Conservation (phyloP, 64 coral and sea anemone species). For the Cladopsammia gracilis region DNA sequence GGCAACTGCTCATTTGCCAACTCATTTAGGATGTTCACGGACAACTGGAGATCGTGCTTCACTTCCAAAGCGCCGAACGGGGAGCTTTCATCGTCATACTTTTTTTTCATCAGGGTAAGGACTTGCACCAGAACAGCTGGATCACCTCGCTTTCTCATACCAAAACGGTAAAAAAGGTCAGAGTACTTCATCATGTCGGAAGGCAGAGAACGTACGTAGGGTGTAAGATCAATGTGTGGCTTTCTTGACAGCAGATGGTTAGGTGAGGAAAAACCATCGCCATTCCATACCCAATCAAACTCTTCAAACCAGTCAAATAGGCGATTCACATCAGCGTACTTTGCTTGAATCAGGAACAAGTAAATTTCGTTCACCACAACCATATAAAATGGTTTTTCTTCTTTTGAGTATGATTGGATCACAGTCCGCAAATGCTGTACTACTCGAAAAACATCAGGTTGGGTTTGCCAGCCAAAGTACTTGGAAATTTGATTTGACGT, state of each 20-base stretch:
- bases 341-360: not conserved
- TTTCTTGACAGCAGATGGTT: conserved; percentile 59
- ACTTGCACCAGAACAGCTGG: conserved; percentile 67
- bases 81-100: conserved; percentile 1
- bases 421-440: conserved; percentile 69
- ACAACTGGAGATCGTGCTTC: conserved; percentile 78
- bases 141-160: conserved; percentile 68
- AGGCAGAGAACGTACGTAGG: conserved; percentile 70
- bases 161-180: conserved; percentile 44
- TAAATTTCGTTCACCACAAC: conserved; percentile 46
- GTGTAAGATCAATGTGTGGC: conserved; percentile 62
- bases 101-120: conserved; percentile 72
- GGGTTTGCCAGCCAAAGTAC: conserved; percentile 68
- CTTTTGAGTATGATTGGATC: conserved; percentile 27
- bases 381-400: conserved; percentile 75
- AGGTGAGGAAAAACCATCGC: conserved; percentile 83
- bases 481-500: conserved; percentile 19
- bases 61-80: not conserved
- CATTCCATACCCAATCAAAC: conserved; percentile 91
- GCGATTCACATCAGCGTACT: not conserved
- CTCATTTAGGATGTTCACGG: conserved; percentile 80
- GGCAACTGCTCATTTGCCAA: conserved; percentile 19
- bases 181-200: conserved; percentile 50
- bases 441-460: conserved; percentile 49
- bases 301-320: not conserved